These are phyloP conservation scores for Cochlearius cochlearius DNA, from an alignment of 2,113 vertebrate species.

Conservation along the genomic window DNA sequence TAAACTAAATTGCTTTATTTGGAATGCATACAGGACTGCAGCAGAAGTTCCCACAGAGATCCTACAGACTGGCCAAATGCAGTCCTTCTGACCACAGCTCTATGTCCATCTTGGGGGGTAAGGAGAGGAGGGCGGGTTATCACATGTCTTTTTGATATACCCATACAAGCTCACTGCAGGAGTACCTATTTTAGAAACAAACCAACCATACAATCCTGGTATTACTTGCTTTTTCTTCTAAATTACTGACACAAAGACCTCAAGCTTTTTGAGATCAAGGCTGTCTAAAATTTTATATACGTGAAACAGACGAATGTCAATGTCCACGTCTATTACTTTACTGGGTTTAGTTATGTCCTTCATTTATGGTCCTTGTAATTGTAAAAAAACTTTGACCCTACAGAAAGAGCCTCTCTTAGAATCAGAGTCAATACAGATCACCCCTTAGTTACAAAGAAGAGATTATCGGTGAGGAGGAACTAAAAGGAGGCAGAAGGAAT, in stretches of 20 bases:
- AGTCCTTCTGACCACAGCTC: background rate
- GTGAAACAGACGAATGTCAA: background rate
- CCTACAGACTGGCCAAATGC: background rate
- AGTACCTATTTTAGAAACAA: constrained; percentile 9
- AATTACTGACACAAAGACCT: background rate
- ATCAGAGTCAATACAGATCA: background rate
- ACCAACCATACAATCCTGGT: background rate
- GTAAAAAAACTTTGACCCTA: background rate
- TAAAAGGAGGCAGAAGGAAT: background rate
- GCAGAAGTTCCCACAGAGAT: constrained; percentile 48
- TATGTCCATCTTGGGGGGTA: background rate
- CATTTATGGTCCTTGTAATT: background rate
- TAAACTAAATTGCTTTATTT: constrained; percentile 55
- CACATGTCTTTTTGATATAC: background rate
- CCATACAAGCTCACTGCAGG: background rate
- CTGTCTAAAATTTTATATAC: background rate
- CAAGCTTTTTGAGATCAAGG: background rate
- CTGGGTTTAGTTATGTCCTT: background rate
- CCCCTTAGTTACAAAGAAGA: background rate
- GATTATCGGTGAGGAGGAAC: background rate
- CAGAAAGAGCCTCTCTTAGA: background rate
- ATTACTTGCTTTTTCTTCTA: background rate
- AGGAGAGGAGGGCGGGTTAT: background rate
- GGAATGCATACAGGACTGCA: constrained; percentile 27
- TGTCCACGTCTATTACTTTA: background rate